Evolutionary conservation across 35 echinoderm and acorn worm species (phyloP).

Genomic region (Ptychodera flava): DNA sequence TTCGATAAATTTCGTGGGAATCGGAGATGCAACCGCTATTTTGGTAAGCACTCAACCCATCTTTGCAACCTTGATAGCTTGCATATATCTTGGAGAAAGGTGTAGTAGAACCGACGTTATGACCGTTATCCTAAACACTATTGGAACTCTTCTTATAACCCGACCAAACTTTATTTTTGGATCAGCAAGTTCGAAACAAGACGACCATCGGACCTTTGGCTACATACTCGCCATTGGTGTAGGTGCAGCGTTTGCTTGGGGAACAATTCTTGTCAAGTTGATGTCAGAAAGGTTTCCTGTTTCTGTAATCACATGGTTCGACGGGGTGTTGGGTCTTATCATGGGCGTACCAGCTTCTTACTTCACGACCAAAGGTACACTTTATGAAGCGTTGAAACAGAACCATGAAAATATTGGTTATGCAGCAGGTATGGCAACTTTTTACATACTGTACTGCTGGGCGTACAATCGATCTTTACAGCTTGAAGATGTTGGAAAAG

Average conservation of each 20-base stretch:
- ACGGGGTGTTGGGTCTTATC: not conserved
- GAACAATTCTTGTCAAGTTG: not conserved
- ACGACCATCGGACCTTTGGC: too few species aligned
- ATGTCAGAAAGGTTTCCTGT: not conserved
- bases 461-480: not conserved
- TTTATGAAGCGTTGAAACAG: not conserved
- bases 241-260: not conserved
- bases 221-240: not conserved
- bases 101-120: not conserved
- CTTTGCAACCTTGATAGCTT: not conserved
- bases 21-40: not conserved
- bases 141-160: not conserved
- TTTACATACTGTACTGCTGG: not conserved
- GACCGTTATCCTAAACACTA: not conserved
- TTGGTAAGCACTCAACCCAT: not conserved
- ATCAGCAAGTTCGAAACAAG: not conserved
- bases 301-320: not conserved
- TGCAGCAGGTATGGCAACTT: not conserved
- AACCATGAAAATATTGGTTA: not conserved
- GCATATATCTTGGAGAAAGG: not conserved
- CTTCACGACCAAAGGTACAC: not conserved
- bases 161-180: not conserved
- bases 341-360: not conserved
- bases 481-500: not conserved
- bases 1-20: not conserved